A percentile compares a stretch with the other conserved stretches of the same genome.
These are phyloP conservation scores for Tinea trinotella DNA, from an alignment of 2,888 invertebrate genomes.

Conservation along the genomic window DNA sequence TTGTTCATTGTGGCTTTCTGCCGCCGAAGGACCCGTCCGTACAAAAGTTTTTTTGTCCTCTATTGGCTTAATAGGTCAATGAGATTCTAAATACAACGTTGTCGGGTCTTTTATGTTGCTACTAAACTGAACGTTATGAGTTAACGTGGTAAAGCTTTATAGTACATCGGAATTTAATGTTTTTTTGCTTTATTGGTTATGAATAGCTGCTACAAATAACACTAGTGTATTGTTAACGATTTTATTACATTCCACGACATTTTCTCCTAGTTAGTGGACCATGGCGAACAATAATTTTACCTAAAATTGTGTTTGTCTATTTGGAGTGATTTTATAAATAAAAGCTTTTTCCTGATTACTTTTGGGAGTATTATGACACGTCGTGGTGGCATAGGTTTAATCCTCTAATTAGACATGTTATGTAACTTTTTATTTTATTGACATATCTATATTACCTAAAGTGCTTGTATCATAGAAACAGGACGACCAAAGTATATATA, in stretches of 20 bases:
- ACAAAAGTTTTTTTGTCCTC: constrained; percentile 29
- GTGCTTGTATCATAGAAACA: no score
- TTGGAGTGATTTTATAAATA: no score
- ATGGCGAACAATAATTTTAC: no score
- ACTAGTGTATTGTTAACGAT: no score
- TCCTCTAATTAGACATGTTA: no score
- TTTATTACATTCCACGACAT: not conserved
- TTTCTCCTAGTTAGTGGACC: not conserved
- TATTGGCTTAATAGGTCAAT: constrained; percentile 32
- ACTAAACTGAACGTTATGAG: not conserved
- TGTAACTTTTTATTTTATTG: no score
- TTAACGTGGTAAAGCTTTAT: not conserved
- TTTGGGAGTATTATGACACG: no score
- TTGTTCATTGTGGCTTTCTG: constrained; percentile 39
- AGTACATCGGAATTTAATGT: not conserved
- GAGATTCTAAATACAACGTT: constrained; percentile 1
- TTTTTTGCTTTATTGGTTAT: not conserved
- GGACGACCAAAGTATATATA: no score
- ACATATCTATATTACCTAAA: no score
- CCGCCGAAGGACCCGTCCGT: constrained; percentile 19
- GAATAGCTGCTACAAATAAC: not conserved
- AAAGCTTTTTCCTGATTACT: no score
- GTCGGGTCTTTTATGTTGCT: constrained; percentile 8
- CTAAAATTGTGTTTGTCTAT: no score
- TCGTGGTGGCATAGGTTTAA: no score